Evolutionary conservation across 2,888 invertebrate genomes (phyloP).

Genomic region (Salpingus planirostris): DNA sequence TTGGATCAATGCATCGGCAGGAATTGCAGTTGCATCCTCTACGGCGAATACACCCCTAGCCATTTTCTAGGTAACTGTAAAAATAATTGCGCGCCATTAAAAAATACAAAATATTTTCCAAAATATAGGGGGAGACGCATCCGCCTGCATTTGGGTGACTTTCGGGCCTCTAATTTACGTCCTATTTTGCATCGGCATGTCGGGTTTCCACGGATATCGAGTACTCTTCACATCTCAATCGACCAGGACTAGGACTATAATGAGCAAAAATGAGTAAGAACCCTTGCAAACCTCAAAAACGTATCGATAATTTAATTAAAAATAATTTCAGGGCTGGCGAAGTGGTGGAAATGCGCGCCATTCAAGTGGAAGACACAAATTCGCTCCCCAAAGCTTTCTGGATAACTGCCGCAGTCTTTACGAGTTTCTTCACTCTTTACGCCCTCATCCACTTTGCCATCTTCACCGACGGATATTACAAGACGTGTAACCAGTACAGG

Average conservation of each 20-base stretch:
- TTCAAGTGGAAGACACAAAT: constrained; percentile 49
- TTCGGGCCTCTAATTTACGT: constrained; percentile 57
- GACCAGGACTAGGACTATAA: constrained; percentile 32
- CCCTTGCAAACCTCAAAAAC: too few species aligned
- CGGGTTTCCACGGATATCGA: constrained; percentile 60
- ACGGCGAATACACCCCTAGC: constrained; percentile 51
- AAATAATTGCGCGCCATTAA: not conserved
- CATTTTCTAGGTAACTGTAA: constrained; percentile 45
- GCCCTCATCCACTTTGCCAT: constrained; percentile 60
- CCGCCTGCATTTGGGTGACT: constrained; percentile 58
- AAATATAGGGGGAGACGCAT: constrained; percentile 51
- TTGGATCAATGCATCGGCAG: constrained; percentile 54
- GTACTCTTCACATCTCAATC: constrained; percentile 40
- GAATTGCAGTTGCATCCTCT: constrained; percentile 62
- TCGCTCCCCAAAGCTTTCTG: constrained; percentile 56
- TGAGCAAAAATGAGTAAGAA: constrained; percentile 37
- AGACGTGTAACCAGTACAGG: constrained; percentile 69
- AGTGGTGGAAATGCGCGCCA: constrained; percentile 55
- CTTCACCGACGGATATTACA: constrained; percentile 62
- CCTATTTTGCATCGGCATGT: constrained; percentile 54
- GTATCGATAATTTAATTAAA: too few species aligned
- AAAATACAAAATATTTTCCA: not conserved
- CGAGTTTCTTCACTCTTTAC: constrained; percentile 55
- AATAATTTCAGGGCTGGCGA: constrained; percentile 53
- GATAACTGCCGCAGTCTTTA: constrained; percentile 56